phyloP scores from a whole-genome alignment of 2,797 vertebrate species.

The Ptychobarbus kaznakovi region DNA sequence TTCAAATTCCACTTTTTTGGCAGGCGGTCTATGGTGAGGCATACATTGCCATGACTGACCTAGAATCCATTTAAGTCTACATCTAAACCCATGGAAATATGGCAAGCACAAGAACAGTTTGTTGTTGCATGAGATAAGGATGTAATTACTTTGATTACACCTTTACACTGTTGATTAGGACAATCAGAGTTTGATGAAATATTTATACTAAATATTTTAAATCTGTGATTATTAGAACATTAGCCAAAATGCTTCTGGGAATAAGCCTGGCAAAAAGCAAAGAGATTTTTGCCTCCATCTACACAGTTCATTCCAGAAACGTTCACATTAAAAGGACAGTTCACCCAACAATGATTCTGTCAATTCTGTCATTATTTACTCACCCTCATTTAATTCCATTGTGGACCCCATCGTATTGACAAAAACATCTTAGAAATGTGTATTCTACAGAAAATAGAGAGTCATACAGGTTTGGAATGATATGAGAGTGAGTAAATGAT shows the following conservation, averaged over 20 bases:
- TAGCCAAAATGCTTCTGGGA: conserved; percentile 1
- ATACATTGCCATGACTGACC: conserved; percentile 8
- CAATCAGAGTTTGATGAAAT: conserved; percentile 24
- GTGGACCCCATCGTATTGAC: not conserved
- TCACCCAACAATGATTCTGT: not conserved
- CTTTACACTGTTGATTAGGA: conserved; percentile 34
- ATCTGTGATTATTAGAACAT: conserved; percentile 32
- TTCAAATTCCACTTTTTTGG: not conserved
- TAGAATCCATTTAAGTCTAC: conserved; percentile 2
- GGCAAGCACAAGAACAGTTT: conserved; percentile 3
- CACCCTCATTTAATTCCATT: not conserved
- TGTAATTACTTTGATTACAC: conserved; percentile 31
- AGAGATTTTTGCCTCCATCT: conserved; percentile 29
- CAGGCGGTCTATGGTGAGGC: not conserved
- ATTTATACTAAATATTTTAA: conserved; percentile 36
- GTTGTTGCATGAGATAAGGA: conserved; percentile 12
- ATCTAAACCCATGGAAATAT: conserved; percentile 23
- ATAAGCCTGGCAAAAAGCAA: not conserved
- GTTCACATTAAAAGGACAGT: not conserved
- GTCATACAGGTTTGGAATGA: not conserved
- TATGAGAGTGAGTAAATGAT: not conserved
- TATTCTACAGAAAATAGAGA: too few species aligned
- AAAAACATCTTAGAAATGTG: not conserved
- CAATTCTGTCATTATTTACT: not conserved
- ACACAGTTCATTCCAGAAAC: not conserved